Evolutionary conservation across 2,888 invertebrate genomes (phyloP).

Genomic region (Hyppa rectilinea): DNA sequence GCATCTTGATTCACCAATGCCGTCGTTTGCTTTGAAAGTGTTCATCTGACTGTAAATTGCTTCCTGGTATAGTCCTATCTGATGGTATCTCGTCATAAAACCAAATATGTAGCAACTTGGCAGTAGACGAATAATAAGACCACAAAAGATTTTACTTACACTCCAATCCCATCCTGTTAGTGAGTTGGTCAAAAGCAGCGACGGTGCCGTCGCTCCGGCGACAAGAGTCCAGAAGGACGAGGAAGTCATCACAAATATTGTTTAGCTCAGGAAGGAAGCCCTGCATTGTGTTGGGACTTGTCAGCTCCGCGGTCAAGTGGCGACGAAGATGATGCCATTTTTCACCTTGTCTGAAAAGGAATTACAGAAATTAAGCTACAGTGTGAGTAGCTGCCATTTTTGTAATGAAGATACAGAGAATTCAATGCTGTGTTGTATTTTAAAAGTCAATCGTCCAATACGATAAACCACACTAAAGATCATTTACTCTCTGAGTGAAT

Average conservation of each 20-base stretch:
- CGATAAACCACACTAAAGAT: background rate
- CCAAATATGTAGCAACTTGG: background rate
- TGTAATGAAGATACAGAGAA: background rate
- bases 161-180: conserved; percentile 95
- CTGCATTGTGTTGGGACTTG: conserved; percentile 94
- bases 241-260: conserved; percentile 94
- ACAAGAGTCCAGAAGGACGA: conserved; percentile 91
- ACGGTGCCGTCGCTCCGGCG: conserved; percentile 89
- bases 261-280: conserved; percentile 94
- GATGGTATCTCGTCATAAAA: background rate
- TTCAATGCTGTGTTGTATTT: background rate
- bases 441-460: background rate
- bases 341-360: conserved; percentile 92
- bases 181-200: conserved; percentile 92
- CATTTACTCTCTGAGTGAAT: no score
- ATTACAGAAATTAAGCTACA: background rate
- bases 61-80: background rate
- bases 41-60: background rate
- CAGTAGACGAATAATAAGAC: background rate
- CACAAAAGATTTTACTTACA: conserved; percentile 85
- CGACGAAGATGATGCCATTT: conserved; percentile 94
- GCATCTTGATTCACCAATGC: conserved; percentile 5
- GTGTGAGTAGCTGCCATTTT: background rate
- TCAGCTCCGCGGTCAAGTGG: conserved; percentile 94
- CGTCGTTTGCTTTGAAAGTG: conserved; percentile 4